phyloP scores from a whole-genome alignment of 2,113 vertebrate genomes.

The Poecile atricapillus region DNA sequence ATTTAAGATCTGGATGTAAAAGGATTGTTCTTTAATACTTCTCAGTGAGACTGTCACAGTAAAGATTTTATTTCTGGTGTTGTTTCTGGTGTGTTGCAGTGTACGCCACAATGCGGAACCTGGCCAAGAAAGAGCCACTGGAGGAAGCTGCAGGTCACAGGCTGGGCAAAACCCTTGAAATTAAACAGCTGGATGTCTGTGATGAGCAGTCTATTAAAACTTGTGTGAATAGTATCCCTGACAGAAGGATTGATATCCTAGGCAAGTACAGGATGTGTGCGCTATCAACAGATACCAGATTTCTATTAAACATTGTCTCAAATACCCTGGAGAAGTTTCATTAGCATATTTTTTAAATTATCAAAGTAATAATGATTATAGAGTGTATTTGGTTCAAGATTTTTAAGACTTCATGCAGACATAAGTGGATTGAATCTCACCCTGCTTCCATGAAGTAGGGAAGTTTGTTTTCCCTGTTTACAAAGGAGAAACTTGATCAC shows the following conservation, averaged over 20 bases:
- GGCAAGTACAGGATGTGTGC: slow-evolving; percentile 63
- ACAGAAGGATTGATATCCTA: slow-evolving; percentile 80
- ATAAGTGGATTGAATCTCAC: neutral
- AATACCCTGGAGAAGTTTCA: neutral
- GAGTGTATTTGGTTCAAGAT: neutral
- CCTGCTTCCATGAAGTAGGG: neutral
- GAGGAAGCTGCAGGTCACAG: slow-evolving; percentile 73
- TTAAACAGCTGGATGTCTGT: slow-evolving; percentile 84
- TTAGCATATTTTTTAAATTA: neutral
- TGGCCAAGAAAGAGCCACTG: slow-evolving; percentile 71
- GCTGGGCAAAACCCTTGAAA: slow-evolving; percentile 79
- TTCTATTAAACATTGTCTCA: neutral
- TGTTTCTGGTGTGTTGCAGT: slow-evolving; percentile 62
- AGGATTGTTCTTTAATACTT: neutral
- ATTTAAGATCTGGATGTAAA: neutral
- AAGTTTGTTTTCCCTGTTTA: neutral
- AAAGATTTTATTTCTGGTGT: neutral
- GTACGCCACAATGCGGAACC: slow-evolving; percentile 84
- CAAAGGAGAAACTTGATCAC: neutral
- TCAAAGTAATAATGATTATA: neutral
- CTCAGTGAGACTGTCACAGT: neutral
- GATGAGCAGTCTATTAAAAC: slow-evolving; percentile 79
- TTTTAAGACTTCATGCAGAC: neutral
- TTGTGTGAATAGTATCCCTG: slow-evolving; percentile 81
- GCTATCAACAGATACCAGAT: neutral